phyloP scores from a whole-genome alignment of 2,888 invertebrate genomes.

The Hypercompe scribonia region DNA sequence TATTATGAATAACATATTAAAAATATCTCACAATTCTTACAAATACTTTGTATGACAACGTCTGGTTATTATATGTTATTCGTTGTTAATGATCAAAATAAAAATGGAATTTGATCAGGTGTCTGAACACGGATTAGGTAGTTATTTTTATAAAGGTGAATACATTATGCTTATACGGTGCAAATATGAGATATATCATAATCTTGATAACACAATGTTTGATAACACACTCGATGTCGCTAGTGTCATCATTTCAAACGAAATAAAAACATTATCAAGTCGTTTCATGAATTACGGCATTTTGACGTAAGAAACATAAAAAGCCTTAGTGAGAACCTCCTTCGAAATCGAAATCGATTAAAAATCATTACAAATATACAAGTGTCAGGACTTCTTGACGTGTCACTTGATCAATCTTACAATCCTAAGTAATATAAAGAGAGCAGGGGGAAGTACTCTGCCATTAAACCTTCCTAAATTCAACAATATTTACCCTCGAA shows the following conservation, averaged over 20 bases:
- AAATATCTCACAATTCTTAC: background rate
- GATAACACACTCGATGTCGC: background rate
- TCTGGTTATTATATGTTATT: slow-evolving; percentile 9
- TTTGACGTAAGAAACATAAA: background rate
- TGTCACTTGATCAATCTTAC: background rate
- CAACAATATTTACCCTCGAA: background rate
- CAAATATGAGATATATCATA: background rate
- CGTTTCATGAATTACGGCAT: background rate
- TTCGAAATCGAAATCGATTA: background rate
- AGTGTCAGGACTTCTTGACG: background rate
- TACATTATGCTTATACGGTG: background rate
- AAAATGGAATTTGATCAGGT: background rate
- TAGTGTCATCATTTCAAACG: background rate
- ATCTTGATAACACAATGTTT: background rate
- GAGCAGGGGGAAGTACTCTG: background rate
- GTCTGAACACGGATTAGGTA: background rate
- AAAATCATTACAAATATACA: background rate
- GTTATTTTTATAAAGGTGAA: slow-evolving; percentile 4
- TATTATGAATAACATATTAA: slow-evolving; percentile 46
- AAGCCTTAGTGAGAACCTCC: background rate
- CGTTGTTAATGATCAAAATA: slow-evolving; percentile 12
- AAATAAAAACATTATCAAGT: background rate
- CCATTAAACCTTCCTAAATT: background rate
- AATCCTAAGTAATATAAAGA: background rate
- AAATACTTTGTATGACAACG: background rate